phyloP scores from a whole-genome alignment of 2,888 invertebrate genomes.

The Ecdyonurus torrentis region DNA sequence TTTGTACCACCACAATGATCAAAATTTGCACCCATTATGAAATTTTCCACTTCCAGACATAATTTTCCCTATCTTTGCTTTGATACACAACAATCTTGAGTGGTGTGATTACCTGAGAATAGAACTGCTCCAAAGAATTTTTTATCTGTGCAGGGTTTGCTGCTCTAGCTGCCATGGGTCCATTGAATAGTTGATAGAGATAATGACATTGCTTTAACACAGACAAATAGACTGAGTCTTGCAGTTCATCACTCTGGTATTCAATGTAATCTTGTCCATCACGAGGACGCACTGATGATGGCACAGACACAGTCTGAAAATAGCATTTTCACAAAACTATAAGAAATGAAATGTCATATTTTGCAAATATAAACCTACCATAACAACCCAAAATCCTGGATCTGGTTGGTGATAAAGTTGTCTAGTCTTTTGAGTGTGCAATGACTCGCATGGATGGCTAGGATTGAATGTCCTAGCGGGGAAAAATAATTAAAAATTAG shows the following conservation, averaged over 20 bases:
- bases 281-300: constrained; percentile 39
- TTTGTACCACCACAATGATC: constrained; percentile 1
- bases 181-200: constrained; percentile 74
- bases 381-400: constrained; percentile 73
- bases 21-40: too few relatives aligned
- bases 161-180: constrained; percentile 38
- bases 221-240: constrained; percentile 53
- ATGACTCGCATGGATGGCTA: constrained; percentile 57
- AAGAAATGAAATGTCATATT: not conserved
- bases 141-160: constrained; percentile 37
- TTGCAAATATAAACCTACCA: constrained; percentile 38
- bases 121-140: constrained; percentile 60
- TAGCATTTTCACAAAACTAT: constrained; percentile 42
- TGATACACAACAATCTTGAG: too few relatives aligned
- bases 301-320: constrained; percentile 18
- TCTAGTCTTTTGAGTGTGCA: constrained; percentile 78
- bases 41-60: too few relatives aligned
- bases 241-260: constrained; percentile 66
- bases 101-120: constrained; percentile 55
- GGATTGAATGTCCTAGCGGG: constrained; percentile 68
- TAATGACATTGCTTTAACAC: constrained; percentile 60
- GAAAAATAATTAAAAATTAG: too few relatives aligned
- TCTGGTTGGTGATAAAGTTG: constrained; percentile 82
- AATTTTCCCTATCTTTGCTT: too few relatives aligned
- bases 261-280: constrained; percentile 53